Evolutionary conservation across 2,888 invertebrate genomes (phyloP), one percentile per base, ranked within the genome.

Genomic region (Leucophora obtusa): DNA sequence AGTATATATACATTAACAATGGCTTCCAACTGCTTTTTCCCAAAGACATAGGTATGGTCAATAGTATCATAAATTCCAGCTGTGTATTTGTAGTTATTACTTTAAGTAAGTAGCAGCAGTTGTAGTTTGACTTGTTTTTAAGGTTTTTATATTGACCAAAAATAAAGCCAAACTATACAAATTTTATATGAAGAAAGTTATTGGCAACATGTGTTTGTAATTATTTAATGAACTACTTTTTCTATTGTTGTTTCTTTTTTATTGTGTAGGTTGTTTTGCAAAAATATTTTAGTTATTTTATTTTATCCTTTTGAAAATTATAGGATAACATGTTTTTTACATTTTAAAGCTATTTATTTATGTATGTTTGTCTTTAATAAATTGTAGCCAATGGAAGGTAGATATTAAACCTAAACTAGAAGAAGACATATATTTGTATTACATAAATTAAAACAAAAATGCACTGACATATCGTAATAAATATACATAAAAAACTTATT

Each of bases 41-140:
- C 53, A 21, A 24, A 21, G 11, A 17, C 50, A 21, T 60, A 60
- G 15, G 54, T 62, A 60, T 47, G 33, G 21, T 10, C 58, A 43
- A 62, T 50, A 53, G 60, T 47, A 54, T 21, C 72, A 68, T 68
- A 78, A 72, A 62, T 63, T 72, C 68, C 68, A 73, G 62, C 72
- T 72, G 77, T 62, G 59, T 50, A 43, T 38, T 35, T 18, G 17
- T 58, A 18, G 17, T 35, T 28, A 28, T 28, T 28, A 28, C 28
- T 28, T 28, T 6, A 6, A 18, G 18, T 28, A 11, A 51, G 51
- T 65, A 38, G 38, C 38, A 38, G 38, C 14, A 11, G 38, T 21
- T n/a, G 35, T 18, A 10, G 51, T 53, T 53, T 53, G 11, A 18
- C 17, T 53, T 53, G 21, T 53, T 18, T 28, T 53, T 53, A 18